A percentile compares a stretch with the other conserved stretches of the same genome.
These are phyloP conservation scores for Pachymerium ferrugineum DNA, from an alignment of 2,888 invertebrate genomes.

Conservation along the genomic window DNA sequence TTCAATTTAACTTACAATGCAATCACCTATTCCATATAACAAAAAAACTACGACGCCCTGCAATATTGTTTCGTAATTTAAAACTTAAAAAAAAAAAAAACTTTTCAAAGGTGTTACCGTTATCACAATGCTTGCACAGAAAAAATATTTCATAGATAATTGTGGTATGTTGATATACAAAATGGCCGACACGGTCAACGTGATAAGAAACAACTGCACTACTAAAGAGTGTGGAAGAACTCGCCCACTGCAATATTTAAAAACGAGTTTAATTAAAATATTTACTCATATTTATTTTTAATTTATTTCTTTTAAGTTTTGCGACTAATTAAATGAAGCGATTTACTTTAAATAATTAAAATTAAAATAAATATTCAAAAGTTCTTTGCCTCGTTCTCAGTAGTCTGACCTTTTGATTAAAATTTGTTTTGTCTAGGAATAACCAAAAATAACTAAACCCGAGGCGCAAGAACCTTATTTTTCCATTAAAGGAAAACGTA, in stretches of 20 bases:
- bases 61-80: no score
- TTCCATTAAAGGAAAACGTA: no score
- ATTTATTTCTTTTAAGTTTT: no score
- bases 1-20: constrained; percentile 1
- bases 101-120: not conserved
- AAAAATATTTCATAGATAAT: not conserved
- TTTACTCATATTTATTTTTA: no score
- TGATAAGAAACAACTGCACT: constrained; percentile 10
- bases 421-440: no score
- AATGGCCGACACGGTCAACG: not conserved
- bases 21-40: not conserved
- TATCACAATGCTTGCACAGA: not conserved
- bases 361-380: not conserved
- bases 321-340: not conserved
- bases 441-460: no score
- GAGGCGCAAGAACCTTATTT: no score
- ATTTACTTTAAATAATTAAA: not conserved
- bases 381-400: not conserved
- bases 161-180: not conserved
- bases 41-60: constrained; percentile 9
- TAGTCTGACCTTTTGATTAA: no score
- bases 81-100: no score
- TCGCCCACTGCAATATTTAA: not conserved
- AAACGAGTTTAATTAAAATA: no score
- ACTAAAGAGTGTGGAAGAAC: not conserved